A percentile compares a stretch with the other conserved stretches of the same genome.
These are phyloP conservation scores for Eupristina koningsbergeri DNA, from an alignment of 1,140 invertebrate species.

Conservation along the genomic window DNA sequence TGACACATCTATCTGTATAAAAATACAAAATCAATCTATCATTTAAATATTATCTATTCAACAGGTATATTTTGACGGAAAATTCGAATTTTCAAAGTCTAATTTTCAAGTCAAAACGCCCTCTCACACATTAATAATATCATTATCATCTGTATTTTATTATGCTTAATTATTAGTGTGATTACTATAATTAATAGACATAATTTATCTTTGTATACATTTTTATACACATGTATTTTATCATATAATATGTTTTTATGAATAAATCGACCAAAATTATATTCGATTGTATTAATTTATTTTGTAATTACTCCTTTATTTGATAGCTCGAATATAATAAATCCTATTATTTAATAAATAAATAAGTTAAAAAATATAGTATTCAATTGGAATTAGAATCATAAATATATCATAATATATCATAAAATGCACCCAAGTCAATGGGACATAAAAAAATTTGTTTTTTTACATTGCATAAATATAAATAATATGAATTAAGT, in stretches of 20 bases:
- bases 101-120: not conserved
- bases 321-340: too few relatives aligned
- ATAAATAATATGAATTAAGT: not conserved
- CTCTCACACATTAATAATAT: not conserved
- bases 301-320: too few relatives aligned
- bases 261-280: not conserved
- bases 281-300: not conserved
- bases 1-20: not conserved
- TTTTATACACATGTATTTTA: not conserved
- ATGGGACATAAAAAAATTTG: not conserved
- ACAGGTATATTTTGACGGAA: not conserved
- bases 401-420: not conserved
- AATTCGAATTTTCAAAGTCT: not conserved
- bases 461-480: not conserved
- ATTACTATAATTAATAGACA: too few relatives aligned
- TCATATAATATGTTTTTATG: not conserved
- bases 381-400: not conserved
- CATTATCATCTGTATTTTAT: too few relatives aligned
- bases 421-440: not conserved
- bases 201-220: too few relatives aligned
- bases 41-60: not conserved
- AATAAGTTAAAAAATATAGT: not conserved
- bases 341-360: too few relatives aligned
- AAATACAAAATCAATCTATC: not conserved
- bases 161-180: too few relatives aligned